Base-by-base conservation (phyloP, 2,113 vertebrate genomes). In the Alligator sinensis region DNA sequence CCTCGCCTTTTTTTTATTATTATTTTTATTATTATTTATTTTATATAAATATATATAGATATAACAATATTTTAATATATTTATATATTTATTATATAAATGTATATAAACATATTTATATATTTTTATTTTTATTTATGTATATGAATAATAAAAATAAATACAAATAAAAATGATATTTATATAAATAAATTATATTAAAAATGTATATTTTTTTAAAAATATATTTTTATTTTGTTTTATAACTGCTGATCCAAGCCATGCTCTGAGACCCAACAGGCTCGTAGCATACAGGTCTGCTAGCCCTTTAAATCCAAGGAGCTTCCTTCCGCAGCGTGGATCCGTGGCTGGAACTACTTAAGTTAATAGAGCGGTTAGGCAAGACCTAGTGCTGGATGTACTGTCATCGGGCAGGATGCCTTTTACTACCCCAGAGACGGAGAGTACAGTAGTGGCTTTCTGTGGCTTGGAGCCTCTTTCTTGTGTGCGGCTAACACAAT, bases 391-490 rank as follows among this genome's bases (percentile, higher is more conserved):
- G 2, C 89, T 87, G 88, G 91, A 83, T 91, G 83, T 83, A 17
- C 28, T n/a, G 16, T 80, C 83, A 9, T 0, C 77, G 64, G 91
- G 83, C 75, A 84, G 59, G 80, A 60, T 28, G 25, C 28, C 18
- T 87, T 93, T 89, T 78, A 57, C 88, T 81, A 11, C 86, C 81
- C 89, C 54, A 78, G 83, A 91, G 77, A 66, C 84, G 59, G 38
- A 66, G 75, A 88, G 77, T 30, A 62, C 82, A 92, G 75, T 25
- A 72, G 59, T 80, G 78, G 85, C 90, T 90, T 86, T 80, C 83
- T 72, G 88, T 79, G 34, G 47, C 34, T 79, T 77, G 17, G 19
- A 57, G 70, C 78, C 61, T 60, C 47, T 74, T 28, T 18, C 80
- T 27, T 30, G 28, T 27, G 18, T 17, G 22, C 5, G 86, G 70